Percentiles rank a stretch among this genome's conserved stretches.
Conservation (phyloP, 2,113 vertebrate species). For the Sebastes schlegelii region DNA sequence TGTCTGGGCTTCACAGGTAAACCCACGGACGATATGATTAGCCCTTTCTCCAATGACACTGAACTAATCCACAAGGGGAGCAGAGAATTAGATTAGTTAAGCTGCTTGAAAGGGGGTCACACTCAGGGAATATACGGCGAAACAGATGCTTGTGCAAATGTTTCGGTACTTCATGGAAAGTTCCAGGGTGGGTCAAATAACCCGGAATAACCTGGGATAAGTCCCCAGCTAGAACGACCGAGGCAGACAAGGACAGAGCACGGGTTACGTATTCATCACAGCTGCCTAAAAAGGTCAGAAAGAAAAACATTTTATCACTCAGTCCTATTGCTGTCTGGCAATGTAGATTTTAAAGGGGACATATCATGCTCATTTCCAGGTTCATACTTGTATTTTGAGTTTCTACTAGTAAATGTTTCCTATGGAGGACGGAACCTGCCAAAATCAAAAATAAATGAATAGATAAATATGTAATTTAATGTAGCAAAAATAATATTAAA, state of each 20-base stretch:
- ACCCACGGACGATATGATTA: conserved; percentile 40
- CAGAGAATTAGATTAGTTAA: conserved; percentile 28
- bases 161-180: background rate
- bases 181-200: background rate
- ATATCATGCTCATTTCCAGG: no score
- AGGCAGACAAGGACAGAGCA: background rate
- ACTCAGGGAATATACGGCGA: conserved; percentile 17
- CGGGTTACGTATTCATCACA: rapidly evolving
- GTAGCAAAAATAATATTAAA: no score
- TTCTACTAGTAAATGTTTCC: no score
- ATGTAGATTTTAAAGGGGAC: no score
- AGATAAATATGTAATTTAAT: no score
- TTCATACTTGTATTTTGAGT: no score
- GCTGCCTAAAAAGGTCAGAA: conserved; percentile 5
- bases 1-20: conserved; percentile 13
- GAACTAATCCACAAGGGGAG: conserved; percentile 48
- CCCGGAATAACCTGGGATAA: no score
- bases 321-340: no score
- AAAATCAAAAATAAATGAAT: no score
- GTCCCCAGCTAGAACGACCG: no score
- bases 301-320: no score
- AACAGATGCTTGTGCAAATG: conserved; percentile 9
- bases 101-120: conserved; percentile 43
- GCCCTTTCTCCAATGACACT: conserved; percentile 55
- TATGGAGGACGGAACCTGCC: no score